Base-by-base conservation (phyloP, 2,113 vertebrate species). In the Pungitius pungitius region DNA sequence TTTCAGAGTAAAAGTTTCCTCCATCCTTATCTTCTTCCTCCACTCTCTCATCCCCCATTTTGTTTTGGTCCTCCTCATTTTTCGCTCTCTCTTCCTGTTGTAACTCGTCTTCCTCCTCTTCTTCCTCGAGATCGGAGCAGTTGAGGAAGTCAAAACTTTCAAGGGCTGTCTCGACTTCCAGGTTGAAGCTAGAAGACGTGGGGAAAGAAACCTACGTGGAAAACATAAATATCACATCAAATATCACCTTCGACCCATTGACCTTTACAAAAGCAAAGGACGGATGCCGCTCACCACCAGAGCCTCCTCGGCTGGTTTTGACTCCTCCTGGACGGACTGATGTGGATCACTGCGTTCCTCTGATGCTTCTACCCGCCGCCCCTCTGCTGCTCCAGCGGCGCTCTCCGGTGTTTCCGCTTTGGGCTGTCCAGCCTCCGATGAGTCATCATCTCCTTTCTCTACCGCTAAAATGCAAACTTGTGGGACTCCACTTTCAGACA, bases 71-170 rank as follows among this genome's bases (percentile, higher is more conserved):
- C 42, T 82, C 92, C 27, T 75, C 37, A 42, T 69, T 24, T 30
- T 69, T 45, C 43, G 67, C 30, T 11, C 78, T 33, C 4, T 70
- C 87, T 33, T 75, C 66, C 4, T 61, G 71, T 0, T 61, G 27
- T 8, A 84, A 68, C 35, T 69, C 62, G 17, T 70, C 87, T 78
- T 91, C 90, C 4, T 91, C 89, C 1, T 93, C 90, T 0, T 94
- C 92, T 57, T 97, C 95, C 2, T 97, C 97, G 11, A 96, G 91
- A 87, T 99, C 97, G 0, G 96, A 95, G 22, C 94, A 95, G 69
- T 99, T 96, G 73, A 99, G 96, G 80, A 99, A 99, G 90, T 96
- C 96, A 42, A 99, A 99, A 85, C 98, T 99, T 89, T 97, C 98
- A 13, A 99, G 93, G 0, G 97, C 98, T 0, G 96, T 96, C 75